phyloP scores from a whole-genome alignment of 2,113 vertebrate species.

The Meriones unguiculatus region DNA sequence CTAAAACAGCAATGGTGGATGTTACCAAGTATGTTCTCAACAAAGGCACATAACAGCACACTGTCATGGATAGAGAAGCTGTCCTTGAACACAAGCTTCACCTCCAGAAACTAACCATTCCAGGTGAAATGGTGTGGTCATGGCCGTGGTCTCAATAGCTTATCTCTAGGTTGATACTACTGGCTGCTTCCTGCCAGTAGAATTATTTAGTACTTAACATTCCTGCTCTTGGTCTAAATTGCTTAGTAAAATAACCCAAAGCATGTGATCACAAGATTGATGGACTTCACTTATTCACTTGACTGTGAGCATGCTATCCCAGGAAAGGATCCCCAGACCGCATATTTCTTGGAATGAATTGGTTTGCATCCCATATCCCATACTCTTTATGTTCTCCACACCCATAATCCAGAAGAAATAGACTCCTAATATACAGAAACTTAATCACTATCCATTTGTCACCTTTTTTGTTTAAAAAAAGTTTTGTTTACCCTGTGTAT shows the following conservation, averaged over 20 bases:
- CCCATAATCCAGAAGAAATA: no score
- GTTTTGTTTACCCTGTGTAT: not conserved
- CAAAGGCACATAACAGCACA: rapidly evolving
- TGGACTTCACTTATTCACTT: not conserved
- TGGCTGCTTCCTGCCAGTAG: rapidly evolving
- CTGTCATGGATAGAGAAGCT: rapidly evolving
- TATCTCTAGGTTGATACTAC: rapidly evolving
- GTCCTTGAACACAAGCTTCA: not conserved
- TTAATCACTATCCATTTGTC: rapidly evolving
- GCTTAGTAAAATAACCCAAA: no score
- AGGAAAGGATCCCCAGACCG: not conserved
- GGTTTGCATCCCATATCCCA: no score
- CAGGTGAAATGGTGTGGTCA: no score
- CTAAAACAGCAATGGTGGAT: not conserved
- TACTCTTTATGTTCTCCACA: rapidly evolving
- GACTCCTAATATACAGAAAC: no score
- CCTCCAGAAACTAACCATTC: rapidly evolving
- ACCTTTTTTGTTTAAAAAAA: not conserved
- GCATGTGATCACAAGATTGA: not conserved
- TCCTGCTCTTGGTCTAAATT: no score
- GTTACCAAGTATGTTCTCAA: not conserved
- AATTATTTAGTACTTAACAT: not conserved
- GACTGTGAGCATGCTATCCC: not conserved
- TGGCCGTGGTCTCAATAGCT: not conserved
- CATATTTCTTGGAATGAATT: not conserved